Percentiles rank a stretch among this genome's conserved stretches.
phyloP scores from a whole-genome alignment of 2,797 vertebrate species.

The Cyclopterus lumpus region DNA sequence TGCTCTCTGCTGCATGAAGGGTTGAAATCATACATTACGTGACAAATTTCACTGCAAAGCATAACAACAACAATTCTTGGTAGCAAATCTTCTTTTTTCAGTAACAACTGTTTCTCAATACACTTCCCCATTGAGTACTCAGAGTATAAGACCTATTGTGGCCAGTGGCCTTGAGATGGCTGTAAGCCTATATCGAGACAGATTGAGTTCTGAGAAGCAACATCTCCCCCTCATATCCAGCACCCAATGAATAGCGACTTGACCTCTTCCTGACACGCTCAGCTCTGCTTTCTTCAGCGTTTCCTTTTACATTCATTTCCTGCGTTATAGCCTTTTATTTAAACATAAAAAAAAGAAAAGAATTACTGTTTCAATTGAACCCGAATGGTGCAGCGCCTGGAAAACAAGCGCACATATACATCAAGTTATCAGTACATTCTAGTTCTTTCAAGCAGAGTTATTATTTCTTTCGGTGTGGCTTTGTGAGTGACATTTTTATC shows the following conservation, averaged over 20 bases:
- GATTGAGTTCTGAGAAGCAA: conserved; percentile 33
- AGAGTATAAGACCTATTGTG: conserved; percentile 13
- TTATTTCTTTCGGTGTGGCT: neutral
- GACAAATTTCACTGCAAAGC: neutral
- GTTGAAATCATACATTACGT: conserved; percentile 5
- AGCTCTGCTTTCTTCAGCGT: conserved; percentile 4
- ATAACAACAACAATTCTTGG: neutral
- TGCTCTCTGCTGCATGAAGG: neutral
- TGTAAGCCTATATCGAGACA: conserved; percentile 22
- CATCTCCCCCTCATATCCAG: conserved; percentile 17
- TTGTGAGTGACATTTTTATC: conserved; percentile 22
- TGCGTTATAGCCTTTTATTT: neutral
- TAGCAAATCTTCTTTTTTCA: neutral
- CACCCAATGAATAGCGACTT: conserved; percentile 27
- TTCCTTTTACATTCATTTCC: conserved; percentile 9
- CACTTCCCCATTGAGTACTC: neutral
- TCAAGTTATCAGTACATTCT: neutral
- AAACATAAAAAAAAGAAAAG: neutral
- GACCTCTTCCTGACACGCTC: conserved; percentile 9
- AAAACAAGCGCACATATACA: neutral
- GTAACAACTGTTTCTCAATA: neutral
- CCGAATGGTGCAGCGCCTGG: neutral
- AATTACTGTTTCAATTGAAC: neutral
- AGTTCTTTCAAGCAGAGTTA: neutral
- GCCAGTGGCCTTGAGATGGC: conserved; percentile 26